A percentile compares a stretch with the other conserved stretches of the same genome.
phyloP scores from a whole-genome alignment of 2,113 vertebrate species.

The Entomyzon cyanotis region DNA sequence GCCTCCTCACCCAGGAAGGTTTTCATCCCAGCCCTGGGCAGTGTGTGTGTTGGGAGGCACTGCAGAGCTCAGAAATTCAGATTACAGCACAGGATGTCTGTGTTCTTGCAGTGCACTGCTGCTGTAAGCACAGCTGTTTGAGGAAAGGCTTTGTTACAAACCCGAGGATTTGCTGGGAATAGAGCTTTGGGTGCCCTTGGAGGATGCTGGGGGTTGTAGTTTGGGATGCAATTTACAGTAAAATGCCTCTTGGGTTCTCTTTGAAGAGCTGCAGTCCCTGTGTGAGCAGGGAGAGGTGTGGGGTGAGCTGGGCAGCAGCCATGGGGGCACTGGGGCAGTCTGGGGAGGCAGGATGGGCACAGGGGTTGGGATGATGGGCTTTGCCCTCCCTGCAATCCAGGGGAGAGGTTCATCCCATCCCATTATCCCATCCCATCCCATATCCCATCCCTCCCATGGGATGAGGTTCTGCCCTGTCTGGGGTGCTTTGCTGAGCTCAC shows the following conservation, averaged over 20 bases:
- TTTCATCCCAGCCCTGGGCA: no score
- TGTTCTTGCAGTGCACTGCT: background rate
- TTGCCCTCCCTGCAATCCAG: background rate
- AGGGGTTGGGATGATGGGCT: background rate
- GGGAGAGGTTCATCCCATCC: no score
- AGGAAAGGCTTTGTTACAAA: background rate
- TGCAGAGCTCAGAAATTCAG: background rate
- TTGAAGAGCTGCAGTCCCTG: background rate
- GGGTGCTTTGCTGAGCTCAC: background rate
- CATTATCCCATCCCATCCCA: no score
- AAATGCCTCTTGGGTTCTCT: background rate
- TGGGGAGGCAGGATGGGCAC: background rate
- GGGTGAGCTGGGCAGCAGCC: background rate
- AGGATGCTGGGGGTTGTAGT: background rate
- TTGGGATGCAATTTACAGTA: background rate
- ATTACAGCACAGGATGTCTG: background rate
- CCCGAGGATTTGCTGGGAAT: background rate
- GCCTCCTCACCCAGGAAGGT: background rate
- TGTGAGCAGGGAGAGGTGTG: rapidly evolving
- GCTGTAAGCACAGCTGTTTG: background rate
- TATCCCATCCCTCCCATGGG: no score
- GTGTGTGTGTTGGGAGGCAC: background rate
- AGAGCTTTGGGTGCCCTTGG: background rate
- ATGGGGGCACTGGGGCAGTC: background rate
- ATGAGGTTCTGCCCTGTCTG: background rate